Evolutionary conservation across 2,888 invertebrate species (phyloP).

Genomic region (Tortricodes alternella): DNA sequence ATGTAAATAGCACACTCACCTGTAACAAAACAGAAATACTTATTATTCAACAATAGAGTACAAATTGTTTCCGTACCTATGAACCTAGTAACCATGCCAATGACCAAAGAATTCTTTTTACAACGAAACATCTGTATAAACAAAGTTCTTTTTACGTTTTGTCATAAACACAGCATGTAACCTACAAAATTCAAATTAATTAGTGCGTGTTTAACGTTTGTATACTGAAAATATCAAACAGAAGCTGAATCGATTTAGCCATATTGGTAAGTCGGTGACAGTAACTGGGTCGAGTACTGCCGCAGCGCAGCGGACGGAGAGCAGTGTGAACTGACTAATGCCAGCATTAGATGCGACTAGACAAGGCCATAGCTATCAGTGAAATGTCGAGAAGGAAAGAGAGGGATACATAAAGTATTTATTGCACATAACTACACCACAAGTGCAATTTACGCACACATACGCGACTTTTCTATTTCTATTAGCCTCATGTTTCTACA

Average conservation of each 20-base stretch:
- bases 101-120: conserved; percentile 53
- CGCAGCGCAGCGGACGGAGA: conserved; percentile 10
- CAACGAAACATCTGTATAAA: conserved; percentile 58
- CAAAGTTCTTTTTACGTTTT: conserved; percentile 38
- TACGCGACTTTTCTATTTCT: conserved; percentile 73
- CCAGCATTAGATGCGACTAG: conserved; percentile 83
- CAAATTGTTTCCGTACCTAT: conserved; percentile 45
- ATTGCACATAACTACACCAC: conserved; percentile 76
- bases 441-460: conserved; percentile 76
- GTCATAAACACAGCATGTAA: conserved; percentile 45
- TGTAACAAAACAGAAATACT: conserved; percentile 57
- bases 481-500: conserved; percentile 61
- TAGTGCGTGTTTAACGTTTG: conserved; percentile 33
- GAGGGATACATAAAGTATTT: conserved; percentile 78
- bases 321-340: conserved; percentile 70
- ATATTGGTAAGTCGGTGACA: neutral
- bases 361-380: conserved; percentile 82
- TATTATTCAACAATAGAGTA: conserved; percentile 38
- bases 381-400: conserved; percentile 82
- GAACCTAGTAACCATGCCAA: conserved; percentile 50
- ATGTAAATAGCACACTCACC: conserved; percentile 60
- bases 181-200: conserved; percentile 48
- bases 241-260: neutral
- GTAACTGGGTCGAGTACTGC: conserved; percentile 31
- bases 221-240: conserved; percentile 5